Conservation (phyloP, 1,140 invertebrate species). For the Drosophila lini region DNA sequence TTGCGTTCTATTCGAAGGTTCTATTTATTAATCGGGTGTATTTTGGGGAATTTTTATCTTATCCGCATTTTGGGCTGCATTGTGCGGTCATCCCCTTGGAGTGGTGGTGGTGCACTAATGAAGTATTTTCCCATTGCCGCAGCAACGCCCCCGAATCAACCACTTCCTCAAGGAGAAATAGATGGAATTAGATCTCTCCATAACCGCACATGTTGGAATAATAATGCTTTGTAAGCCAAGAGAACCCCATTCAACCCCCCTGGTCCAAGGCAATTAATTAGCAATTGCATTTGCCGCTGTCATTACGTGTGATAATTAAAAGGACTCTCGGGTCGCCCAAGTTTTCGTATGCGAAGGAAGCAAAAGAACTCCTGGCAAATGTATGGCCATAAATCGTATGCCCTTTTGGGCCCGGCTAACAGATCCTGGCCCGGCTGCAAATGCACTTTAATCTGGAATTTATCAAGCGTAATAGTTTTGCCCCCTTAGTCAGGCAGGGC, state of each 20-base stretch:
- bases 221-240: slow-evolving; percentile 75
- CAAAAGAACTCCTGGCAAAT: slow-evolving; percentile 71
- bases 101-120: slow-evolving; percentile 41
- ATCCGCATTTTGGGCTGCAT: slow-evolving; percentile 16
- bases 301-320: slow-evolving; percentile 84
- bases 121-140: slow-evolving; percentile 49
- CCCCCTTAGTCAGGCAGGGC: slow-evolving; percentile 40
- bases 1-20: slow-evolving; percentile 37
- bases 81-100: background rate
- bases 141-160: slow-evolving; percentile 46
- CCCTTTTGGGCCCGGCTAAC: slow-evolving; percentile 41
- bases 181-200: slow-evolving; percentile 40
- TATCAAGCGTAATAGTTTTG: slow-evolving; percentile 81
- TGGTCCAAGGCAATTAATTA: slow-evolving; percentile 73
- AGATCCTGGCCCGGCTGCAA: slow-evolving; percentile 66
- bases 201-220: slow-evolving; percentile 77
- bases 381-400: slow-evolving; percentile 79
- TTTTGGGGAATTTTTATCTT: slow-evolving; percentile 24
- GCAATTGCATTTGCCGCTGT: slow-evolving; percentile 80
- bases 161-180: slow-evolving; percentile 32
- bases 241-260: slow-evolving; percentile 50
- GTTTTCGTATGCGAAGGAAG: slow-evolving; percentile 18
- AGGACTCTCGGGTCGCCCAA: slow-evolving; percentile 48
- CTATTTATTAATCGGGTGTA: background rate
- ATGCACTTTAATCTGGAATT: slow-evolving; percentile 83